Evolutionary conservation across 2,113 vertebrate genomes (phyloP).

Genomic region (Paraplagusia blochii): DNA sequence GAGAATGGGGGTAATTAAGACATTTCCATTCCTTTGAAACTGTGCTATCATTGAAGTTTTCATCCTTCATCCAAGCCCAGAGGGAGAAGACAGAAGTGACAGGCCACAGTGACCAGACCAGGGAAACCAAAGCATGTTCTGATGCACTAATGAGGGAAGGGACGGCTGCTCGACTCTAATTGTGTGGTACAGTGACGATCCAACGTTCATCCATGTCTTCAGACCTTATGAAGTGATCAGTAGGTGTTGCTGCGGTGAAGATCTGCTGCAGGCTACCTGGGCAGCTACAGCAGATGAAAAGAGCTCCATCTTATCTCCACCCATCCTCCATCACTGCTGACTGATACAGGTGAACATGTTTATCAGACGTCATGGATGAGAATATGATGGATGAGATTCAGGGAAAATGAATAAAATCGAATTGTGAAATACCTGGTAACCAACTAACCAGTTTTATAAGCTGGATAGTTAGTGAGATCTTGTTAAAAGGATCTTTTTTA

Average conservation of each 20-base stretch:
- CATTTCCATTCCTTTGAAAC: slow-evolving; percentile 48
- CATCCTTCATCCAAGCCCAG: neutral
- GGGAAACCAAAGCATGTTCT: slow-evolving; percentile 38
- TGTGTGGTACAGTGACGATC: slow-evolving; percentile 25
- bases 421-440: no score
- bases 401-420: no score
- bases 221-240: neutral
- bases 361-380: no score
- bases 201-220: neutral
- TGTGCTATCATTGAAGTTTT: slow-evolving; percentile 28
- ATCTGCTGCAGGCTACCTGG: neutral
- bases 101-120: slow-evolving; percentile 14
- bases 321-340: slow-evolving; percentile 16
- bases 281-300: neutral
- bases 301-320: slow-evolving; percentile 1
- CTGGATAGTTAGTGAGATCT: no score
- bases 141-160: slow-evolving; percentile 40
- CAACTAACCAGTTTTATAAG: no score
- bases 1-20: slow-evolving; percentile 30
- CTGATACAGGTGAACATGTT: no score
- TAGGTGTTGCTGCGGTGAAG: neutral
- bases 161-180: slow-evolving; percentile 32
- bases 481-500: no score
- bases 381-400: no score
- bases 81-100: slow-evolving; percentile 36